Evolutionary conservation across 2,113 vertebrate species (phyloP).

Genomic region (Apteryx mantelli): DNA sequence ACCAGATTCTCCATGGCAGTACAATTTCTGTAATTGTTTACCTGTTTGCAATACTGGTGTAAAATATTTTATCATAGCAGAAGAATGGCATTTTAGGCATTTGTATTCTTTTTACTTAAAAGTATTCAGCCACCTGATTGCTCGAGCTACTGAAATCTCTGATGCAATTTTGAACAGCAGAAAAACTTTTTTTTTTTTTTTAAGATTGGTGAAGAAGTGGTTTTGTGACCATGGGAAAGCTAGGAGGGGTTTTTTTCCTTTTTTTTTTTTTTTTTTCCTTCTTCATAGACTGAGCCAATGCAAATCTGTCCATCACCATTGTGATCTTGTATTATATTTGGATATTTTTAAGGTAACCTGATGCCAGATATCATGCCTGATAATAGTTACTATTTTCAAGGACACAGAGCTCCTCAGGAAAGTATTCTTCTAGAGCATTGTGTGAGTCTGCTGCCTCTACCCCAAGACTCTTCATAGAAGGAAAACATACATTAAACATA

Average conservation of each 20-base stretch:
- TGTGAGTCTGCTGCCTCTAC: neutral
- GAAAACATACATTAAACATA: conserved; percentile 56
- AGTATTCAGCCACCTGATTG: neutral
- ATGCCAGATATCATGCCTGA: neutral
- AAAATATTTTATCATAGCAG: neutral
- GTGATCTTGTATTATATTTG: neutral
- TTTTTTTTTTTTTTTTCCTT: neutral
- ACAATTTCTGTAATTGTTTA: neutral
- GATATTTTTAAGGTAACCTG: neutral
- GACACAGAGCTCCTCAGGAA: neutral
- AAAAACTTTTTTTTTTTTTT: neutral
- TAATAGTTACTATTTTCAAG: neutral
- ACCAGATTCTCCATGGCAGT: neutral
- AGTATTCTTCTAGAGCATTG: neutral
- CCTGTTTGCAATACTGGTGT: neutral
- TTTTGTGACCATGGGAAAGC: neutral
- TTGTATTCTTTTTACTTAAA: neutral
- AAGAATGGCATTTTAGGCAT: neutral
- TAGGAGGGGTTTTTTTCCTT: no score
- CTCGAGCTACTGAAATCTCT: neutral
- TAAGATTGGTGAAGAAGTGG: neutral
- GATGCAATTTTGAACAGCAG: neutral
- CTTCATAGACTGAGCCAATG: neutral
- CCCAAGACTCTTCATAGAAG: neutral
- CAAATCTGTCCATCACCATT: neutral